Evolutionary conservation across 2,797 vertebrate genomes (phyloP).

Genomic region (Mionectes olivaceus): DNA sequence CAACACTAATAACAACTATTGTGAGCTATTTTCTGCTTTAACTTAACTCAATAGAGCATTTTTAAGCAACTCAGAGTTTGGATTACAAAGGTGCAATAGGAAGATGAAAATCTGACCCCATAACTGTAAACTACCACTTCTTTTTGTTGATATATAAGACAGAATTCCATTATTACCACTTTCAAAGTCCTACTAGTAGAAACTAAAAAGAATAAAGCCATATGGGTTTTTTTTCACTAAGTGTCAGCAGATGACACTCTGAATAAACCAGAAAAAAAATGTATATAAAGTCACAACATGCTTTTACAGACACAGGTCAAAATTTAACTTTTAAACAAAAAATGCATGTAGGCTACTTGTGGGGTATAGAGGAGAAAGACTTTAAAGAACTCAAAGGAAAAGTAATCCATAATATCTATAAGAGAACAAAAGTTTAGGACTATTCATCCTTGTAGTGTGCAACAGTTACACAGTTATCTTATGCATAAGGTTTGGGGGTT

Average conservation of each 20-base stretch:
- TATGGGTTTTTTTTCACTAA: background rate
- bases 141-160: background rate
- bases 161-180: background rate
- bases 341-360: background rate
- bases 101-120: background rate
- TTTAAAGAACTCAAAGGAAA: background rate
- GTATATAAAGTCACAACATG: background rate
- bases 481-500: background rate
- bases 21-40: background rate
- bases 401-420: background rate
- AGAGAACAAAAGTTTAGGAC: background rate
- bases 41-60: background rate
- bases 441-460: background rate
- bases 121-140: background rate
- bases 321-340: background rate
- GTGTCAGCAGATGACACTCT: background rate
- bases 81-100: background rate
- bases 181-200: background rate
- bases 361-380: background rate
- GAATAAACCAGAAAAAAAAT: background rate
- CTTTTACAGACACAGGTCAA: background rate
- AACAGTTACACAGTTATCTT: background rate
- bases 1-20: background rate
- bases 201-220: background rate
- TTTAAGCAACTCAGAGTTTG: background rate